A percentile compares a stretch with the other conserved stretches of the same genome.
These are phyloP conservation scores for Diorhabda sublineata DNA, from an alignment of 1,140 invertebrate genomes.

Conservation along the genomic window DNA sequence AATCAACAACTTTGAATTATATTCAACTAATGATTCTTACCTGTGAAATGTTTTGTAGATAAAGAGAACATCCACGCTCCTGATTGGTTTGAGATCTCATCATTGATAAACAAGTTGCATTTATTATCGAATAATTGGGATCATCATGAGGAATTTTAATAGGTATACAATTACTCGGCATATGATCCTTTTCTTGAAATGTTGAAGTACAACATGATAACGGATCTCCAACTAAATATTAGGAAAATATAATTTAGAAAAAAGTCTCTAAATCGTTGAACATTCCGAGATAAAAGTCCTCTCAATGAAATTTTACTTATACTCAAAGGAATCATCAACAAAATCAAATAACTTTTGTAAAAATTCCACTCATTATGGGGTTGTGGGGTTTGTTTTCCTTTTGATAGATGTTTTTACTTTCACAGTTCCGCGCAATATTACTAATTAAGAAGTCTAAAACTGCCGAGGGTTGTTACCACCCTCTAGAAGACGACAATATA, in stretches of 20 bases:
- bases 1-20: too few relatives aligned
- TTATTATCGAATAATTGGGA: constrained; percentile 63
- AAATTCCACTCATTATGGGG: too few relatives aligned
- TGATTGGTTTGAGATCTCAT: constrained; percentile 71
- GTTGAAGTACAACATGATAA: background rate
- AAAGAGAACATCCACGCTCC: constrained; percentile 56
- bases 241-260: background rate
- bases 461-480: too few relatives aligned
- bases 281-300: background rate
- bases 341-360: too few relatives aligned
- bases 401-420: too few relatives aligned
- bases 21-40: background rate
- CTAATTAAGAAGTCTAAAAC: too few relatives aligned
- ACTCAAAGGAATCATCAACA: too few relatives aligned
- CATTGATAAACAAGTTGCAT: constrained; percentile 78
- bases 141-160: constrained; percentile 80
- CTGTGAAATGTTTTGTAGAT: background rate
- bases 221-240: background rate
- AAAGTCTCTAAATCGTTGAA: background rate
- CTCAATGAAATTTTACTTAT: too few relatives aligned
- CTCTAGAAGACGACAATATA: too few relatives aligned
- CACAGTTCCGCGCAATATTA: too few relatives aligned
- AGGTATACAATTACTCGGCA: constrained; percentile 70
- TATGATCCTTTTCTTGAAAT: background rate
- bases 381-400: too few relatives aligned